These are phyloP conservation scores for Chloromyia formosa DNA, from an alignment of 2,888 invertebrate genomes.

Conservation along the genomic window DNA sequence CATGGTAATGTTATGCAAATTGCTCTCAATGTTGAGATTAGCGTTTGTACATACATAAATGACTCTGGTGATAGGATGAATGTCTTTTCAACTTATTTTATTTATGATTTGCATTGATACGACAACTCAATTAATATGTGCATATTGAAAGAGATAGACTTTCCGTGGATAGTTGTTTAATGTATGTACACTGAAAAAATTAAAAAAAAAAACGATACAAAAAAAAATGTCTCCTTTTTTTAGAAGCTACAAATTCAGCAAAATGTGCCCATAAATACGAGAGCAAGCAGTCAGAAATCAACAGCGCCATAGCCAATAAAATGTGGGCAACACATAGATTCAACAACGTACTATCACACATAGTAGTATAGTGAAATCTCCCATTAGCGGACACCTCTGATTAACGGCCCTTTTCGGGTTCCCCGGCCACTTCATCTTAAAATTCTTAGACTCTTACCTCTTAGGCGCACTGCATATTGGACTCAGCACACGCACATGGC, in stretches of 20 bases:
- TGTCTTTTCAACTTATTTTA: not conserved
- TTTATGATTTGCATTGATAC: no score
- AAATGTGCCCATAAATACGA: not conserved
- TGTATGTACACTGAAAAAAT: not conserved
- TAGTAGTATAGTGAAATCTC: no score
- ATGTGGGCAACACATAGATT: no score
- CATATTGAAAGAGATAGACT: not conserved
- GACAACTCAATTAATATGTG: conserved; percentile 13
- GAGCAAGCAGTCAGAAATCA: not conserved
- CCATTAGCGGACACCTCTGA: no score
- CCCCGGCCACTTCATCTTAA: no score
- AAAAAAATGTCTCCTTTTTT: not conserved
- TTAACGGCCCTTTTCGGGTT: no score
- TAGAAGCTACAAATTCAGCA: not conserved
- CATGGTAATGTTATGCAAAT: conserved; percentile 32
- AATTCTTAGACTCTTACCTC: no score
- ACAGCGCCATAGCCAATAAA: no score
- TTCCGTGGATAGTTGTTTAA: not conserved
- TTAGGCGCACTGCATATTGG: no score
- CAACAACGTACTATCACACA: no score
- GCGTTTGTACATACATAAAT: not conserved
- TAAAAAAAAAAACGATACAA: not conserved
- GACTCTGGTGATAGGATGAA: not conserved
- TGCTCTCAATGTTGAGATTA: not conserved
- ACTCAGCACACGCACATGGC: no score